Evolutionary conservation across 1,140 invertebrate genomes (phyloP), one percentile per base, ranked within the genome.

Genomic region (Lethrus apterus): DNA sequence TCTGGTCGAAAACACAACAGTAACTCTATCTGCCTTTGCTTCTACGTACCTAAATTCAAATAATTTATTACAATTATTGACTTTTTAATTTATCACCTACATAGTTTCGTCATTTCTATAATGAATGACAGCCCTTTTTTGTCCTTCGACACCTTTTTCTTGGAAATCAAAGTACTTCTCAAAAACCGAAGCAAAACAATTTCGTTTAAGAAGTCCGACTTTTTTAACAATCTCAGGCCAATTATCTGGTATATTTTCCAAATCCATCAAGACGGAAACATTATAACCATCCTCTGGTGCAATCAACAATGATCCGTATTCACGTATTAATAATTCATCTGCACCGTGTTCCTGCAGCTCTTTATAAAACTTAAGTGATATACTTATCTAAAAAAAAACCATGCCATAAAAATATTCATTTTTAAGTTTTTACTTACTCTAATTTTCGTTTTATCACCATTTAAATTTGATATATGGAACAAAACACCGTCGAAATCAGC

Each of bases 121-220:
- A 70, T 98, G 90, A 66, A 99, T 98, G 44, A 99, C 92, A 47
- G 96, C 96, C 65, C 91, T 78, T 67, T 93, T 90, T 51, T 95
- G 85, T 7, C 86, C 84, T 64, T 93, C 84, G 62, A 86, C 81
- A 1, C 88, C 90, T 56, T 86, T 79, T 67, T 94, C 91, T 78
- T 99, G 95, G 69, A 93, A 94, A 65, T 95, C 84, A 72, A 99
- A 99, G 75, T 99, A 99, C 64, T 98, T 97, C 71, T 99, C 93
- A 75, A 99, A 99, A 23, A 99, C 94, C 29, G 95, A 97, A 11
- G 95, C 96, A 74, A 99, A 99, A 72, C 96, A 99, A 71, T 99
- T 95, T 59, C 96, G 81, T 70, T 99, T 99, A 29, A 99, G 70
- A 17, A 97, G 75, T 17, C 92, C 91, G 53, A 95, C 89, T 76